Evolutionary conservation across 2,113 vertebrate genomes (phyloP), one percentile per base, ranked within the genome.

Genomic region (Psilopsiagon aymara): DNA sequence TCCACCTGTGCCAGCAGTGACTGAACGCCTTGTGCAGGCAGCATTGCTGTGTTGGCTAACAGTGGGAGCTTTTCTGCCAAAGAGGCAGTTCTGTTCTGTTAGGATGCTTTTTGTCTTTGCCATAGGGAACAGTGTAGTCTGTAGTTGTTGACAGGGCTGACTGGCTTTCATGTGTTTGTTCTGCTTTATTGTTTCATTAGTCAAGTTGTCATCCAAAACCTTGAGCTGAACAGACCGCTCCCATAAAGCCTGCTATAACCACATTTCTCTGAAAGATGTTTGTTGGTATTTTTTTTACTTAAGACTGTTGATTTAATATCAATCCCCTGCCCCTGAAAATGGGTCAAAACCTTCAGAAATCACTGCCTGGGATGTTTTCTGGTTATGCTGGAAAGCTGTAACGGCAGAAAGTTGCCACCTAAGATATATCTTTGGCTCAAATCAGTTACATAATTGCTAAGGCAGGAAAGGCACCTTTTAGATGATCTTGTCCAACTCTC

Each of bases 81-180:
- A 49, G 86, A 49, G 10, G 9, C 41, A 12, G 53, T 19, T 28
- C 4, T 31, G 7, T 28, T 25, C 13, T 59, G 51, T 20, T 14
- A 12, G n/a, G 41, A 31, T 3, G 2, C 31, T 62, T 47, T 33
- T 39, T 6, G 1, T 46, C 20, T 79, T 33, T 69, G 62, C 62
- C 21, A 4, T 7, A 17, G 52, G 81, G 35, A 82, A 3, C n/a
- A 37, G 7, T 0, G 0, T 5, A 9, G 41, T 41, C 21, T 49
- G 60, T 44, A 23, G 47, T 5, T 75, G 67, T 66, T 70, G 63
- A 12, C 4, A 17, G 35, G 17, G 3, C 51, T 93, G 59, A 11
- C 39, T 79, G 67, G 19, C 44, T 84, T 81, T 82, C 78, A 28
- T 0, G 0, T 20, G 28, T 64, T 75, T 51, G 25, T 3, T 63